Evolutionary conservation across 2,113 vertebrate species (phyloP), one percentile per base, ranked within the genome.

Genomic region (Hystrix brachyura): DNA sequence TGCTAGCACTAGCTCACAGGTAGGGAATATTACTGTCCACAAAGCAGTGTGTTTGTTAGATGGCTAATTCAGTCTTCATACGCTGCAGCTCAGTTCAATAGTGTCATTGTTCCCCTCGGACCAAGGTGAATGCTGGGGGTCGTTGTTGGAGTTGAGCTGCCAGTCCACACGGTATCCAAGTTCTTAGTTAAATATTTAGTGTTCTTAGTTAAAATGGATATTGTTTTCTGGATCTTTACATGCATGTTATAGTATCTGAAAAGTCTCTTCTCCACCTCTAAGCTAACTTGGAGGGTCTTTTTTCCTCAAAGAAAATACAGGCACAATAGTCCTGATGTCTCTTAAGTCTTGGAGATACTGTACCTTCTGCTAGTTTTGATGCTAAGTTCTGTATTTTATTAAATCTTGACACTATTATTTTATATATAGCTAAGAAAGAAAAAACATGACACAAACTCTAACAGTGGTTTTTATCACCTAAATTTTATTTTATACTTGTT

Each of bases 311-410:
- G 64, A 90, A 91, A 83, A 60, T 71, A 32, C 19, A 64, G 34
- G 18, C 71, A 34, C 85, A 76, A 2, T 48, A 46, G 34, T 76
- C 64, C 34, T 90, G 43, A 32, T 32, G 18, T 46, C 27, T n/a
- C 19, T 71, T 62, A 57, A 27, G 13, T 69, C 69, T 85, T 80
- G 65, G 46, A 84, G 34, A 48, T 43, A 88, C 11, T 51, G 25
- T 78, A 17, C 46, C 43, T 32, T 51, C 62, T 57, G 23, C 71
- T 82, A 51, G 17, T 84, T 65, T 71, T 57, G 51, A 89, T 89
- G 60, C 10, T 48, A 81, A 93, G 2, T 85, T 82, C 69, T 90
- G 1, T 78, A 32, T 90, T 87, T 96, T 93, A 90, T 76, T 85
- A 69, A 85, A 34, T 91, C 55, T 71, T 64, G 5, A 18, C 13